Base-by-base conservation (phyloP, 2,797 vertebrate species). In the Enteromius radiatus region DNA sequence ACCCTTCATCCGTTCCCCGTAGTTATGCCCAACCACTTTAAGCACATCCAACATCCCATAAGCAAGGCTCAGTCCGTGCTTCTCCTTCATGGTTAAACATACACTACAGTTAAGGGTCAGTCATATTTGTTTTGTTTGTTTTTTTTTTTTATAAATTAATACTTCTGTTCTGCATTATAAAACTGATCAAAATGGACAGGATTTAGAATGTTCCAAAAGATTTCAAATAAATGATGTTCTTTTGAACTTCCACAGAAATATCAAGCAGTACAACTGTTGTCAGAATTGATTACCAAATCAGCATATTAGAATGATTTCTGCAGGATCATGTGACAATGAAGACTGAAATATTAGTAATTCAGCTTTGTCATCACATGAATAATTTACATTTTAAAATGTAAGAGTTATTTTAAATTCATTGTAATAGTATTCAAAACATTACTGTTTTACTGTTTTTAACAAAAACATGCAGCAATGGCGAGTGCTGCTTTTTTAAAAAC, bases 1-100 rank as follows among this genome's bases (percentile, higher is more conserved):
- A 83, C 38, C 74, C 49, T 69, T 61, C 17, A 38, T 76, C 63
- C 28, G 17, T 61, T 81, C 28, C 59, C 10, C 23, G 11, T 52
- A 56, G 80, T 75, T 82, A 56, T 56, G 31, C 63, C 1, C 7
- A 69, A 59, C 64, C 52, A n/a, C 26, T 77, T 70, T n/a, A 61
- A 56, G 38, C 52, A 63, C 7, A 0, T 43, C 52, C 81, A 83
- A 61, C 26, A 68, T 67, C 63, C 33, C 36, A n/a, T 28, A 56
- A 76, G 26, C 47, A 38, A 26, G 56, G 17, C 21, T 49, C 61
- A 33, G 69, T 73, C 43, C 2, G 61, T 45, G 38, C 33, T 33
- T 67, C 17, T 67, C 21, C 59, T 78, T 78, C n/a, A 45, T 26
- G n/a, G 23, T 70, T 52, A 47, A 75, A 75, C 49, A 41, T 59